Conservation (phyloP, 2,888 invertebrate species). For the Macropis europaea region DNA sequence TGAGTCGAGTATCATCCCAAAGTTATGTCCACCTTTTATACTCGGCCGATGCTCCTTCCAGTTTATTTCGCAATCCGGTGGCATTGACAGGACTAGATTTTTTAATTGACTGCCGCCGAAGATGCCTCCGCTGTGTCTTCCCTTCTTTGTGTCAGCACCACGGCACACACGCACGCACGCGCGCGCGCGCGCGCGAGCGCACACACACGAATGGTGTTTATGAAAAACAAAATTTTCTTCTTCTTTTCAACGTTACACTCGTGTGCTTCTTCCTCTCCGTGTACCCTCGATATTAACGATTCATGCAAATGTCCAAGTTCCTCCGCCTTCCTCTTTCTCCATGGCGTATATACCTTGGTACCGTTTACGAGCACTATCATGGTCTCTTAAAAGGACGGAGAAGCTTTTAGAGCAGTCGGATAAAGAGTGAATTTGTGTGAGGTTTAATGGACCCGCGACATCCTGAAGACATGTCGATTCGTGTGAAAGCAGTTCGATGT, state of each 20-base stretch:
- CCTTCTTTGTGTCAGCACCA: too few relatives aligned
- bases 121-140: slow-evolving; percentile 2
- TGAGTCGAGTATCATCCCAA: slow-evolving; percentile 67
- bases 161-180: too few relatives aligned
- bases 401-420: slow-evolving; percentile 48
- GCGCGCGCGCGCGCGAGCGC: neutral
- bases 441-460: slow-evolving; percentile 40
- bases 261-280: neutral
- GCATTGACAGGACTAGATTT: slow-evolving; percentile 78
- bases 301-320: slow-evolving; percentile 60
- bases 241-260: slow-evolving; percentile 2
- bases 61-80: slow-evolving; percentile 74
- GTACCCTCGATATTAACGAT: slow-evolving; percentile 16
- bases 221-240: slow-evolving; percentile 19
- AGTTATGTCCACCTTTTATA: slow-evolving; percentile 77
- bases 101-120: slow-evolving; percentile 68
- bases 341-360: neutral
- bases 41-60: slow-evolving; percentile 69
- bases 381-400: neutral
- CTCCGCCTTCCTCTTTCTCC: neutral
- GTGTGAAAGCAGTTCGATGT: neutral
- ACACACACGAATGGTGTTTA: neutral
- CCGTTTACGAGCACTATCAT: slow-evolving; percentile 11
- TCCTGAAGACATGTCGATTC: neutral
- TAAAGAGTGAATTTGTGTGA: slow-evolving; percentile 41